phyloP scores from a whole-genome alignment of 2,888 invertebrate species.

The Crioceris asparagi region DNA sequence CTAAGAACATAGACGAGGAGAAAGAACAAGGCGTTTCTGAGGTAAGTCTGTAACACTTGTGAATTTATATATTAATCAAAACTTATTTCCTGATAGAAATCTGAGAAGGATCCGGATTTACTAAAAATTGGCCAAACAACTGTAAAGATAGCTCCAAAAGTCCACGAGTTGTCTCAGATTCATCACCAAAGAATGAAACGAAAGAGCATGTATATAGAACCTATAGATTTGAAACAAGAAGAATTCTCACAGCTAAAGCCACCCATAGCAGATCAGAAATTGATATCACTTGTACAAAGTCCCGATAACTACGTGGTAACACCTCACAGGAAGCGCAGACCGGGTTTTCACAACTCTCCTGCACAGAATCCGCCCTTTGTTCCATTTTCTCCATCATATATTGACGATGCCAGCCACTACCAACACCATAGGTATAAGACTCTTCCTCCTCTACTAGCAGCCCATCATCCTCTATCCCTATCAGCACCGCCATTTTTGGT shows the following conservation, averaged over 20 bases:
- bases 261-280: conserved; percentile 51
- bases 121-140: conserved; percentile 50
- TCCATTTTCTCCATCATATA: conserved; percentile 65
- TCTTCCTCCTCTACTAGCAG: conserved; percentile 46
- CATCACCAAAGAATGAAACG: conserved; percentile 46
- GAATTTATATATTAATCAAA: neutral
- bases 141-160: conserved; percentile 49
- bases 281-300: conserved; percentile 59
- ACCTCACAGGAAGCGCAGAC: conserved; percentile 74
- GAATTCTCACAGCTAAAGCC: conserved; percentile 55
- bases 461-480: conserved; percentile 57
- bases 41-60: conserved; percentile 18
- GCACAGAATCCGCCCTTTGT: conserved; percentile 82
- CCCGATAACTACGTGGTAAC: conserved; percentile 77
- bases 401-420: conserved; percentile 57
- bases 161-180: conserved; percentile 42
- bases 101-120: conserved; percentile 36
- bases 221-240: conserved; percentile 62
- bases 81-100: conserved; percentile 25
- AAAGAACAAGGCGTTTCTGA: conserved; percentile 27
- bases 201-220: conserved; percentile 50
- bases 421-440: conserved; percentile 50
- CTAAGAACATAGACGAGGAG: conserved; percentile 41
- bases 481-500: conserved; percentile 64
- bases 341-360: conserved; percentile 79